A percentile compares a stretch with the other conserved stretches of the same genome.
phyloP scores from a whole-genome alignment of 2,888 invertebrate species.

The Trichacis sp. region DNA sequence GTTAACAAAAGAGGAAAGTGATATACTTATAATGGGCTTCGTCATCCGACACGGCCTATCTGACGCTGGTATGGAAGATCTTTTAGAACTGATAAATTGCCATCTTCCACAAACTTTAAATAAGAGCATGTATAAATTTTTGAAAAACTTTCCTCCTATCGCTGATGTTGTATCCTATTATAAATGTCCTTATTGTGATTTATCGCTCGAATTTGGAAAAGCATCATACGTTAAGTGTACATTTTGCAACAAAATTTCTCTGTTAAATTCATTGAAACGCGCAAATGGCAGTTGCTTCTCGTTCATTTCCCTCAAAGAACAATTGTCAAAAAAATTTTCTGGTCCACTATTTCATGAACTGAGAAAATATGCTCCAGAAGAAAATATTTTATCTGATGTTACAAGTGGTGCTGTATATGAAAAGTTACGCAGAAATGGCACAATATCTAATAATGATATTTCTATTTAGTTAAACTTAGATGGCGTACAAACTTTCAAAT shows the following conservation, averaged over 20 bases:
- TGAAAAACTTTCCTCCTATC: not conserved
- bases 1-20: no score
- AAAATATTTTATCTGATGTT: not conserved
- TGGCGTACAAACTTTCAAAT: constrained; percentile 34
- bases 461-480: constrained; percentile 32
- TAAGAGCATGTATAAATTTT: not conserved
- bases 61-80: no score
- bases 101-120: not conserved
- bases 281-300: not conserved
- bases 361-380: not conserved
- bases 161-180: not conserved
- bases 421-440: not conserved
- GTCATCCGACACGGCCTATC: no score
- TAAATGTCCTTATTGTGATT: not conserved
- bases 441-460: constrained; percentile 18
- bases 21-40: no score
- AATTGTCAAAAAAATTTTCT: not conserved
- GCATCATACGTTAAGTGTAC: not conserved
- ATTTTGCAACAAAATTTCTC: not conserved
- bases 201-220: not conserved
- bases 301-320: not conserved
- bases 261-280: not conserved
- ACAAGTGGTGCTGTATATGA: not conserved
- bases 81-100: not conserved
- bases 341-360: not conserved